Evolutionary conservation across 2,888 invertebrate species (phyloP).

Genomic region (Scelioninae gen. 1): DNA sequence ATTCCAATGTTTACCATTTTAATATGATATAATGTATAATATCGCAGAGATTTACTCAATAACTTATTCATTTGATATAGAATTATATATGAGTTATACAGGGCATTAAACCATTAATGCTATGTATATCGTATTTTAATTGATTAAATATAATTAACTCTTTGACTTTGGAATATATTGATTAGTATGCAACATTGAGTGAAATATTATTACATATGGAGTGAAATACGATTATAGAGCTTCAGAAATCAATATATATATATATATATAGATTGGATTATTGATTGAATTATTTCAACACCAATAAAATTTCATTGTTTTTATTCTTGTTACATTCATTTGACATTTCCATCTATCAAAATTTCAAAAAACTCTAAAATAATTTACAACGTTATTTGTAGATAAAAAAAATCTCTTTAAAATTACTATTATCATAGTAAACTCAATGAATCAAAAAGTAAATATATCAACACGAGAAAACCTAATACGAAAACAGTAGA

Average conservation of each 20-base stretch:
- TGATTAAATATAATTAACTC: slow-evolving; percentile 46
- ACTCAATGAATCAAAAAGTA: slow-evolving; percentile 40
- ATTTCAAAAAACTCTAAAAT: slow-evolving; percentile 14
- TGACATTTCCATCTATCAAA: too few species aligned
- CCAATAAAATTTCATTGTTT: background rate
- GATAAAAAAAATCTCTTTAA: slow-evolving; percentile 30
- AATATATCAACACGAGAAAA: slow-evolving; percentile 58
- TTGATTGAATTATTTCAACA: background rate
- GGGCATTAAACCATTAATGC: slow-evolving; percentile 10
- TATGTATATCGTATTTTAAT: slow-evolving; percentile 20
- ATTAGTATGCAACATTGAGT: slow-evolving; percentile 9
- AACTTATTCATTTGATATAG: slow-evolving; percentile 10
- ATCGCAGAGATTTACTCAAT: background rate
- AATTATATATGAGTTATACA: slow-evolving; percentile 11
- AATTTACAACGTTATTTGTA: slow-evolving; percentile 21
- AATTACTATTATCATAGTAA: slow-evolving; percentile 58
- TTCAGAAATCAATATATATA: slow-evolving; percentile 12
- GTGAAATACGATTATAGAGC: background rate
- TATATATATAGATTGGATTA: background rate
- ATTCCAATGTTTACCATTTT: too few species aligned
- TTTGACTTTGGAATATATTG: slow-evolving; percentile 21
- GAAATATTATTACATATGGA: slow-evolving; percentile 16
- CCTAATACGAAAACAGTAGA: slow-evolving; percentile 48
- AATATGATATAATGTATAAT: too few species aligned
- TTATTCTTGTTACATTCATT: too few species aligned